phyloP scores from a whole-genome alignment of 2,888 invertebrate genomes.

The Aphrophora alni region DNA sequence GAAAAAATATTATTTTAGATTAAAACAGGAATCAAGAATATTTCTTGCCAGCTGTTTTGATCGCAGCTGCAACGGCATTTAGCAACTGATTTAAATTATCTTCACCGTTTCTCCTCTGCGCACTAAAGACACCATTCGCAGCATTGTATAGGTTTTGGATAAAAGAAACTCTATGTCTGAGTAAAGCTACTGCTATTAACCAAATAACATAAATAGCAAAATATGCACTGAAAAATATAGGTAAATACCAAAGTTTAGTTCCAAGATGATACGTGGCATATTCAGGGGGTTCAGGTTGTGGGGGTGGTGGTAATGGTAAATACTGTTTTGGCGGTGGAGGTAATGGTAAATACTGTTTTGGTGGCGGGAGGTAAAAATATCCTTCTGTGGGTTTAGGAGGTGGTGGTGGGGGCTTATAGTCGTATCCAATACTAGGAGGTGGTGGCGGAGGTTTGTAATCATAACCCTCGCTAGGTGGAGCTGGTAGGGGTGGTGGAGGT shows the following conservation, averaged over 20 bases:
- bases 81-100: background rate
- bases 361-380: background rate
- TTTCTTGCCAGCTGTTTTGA: background rate
- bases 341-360: background rate
- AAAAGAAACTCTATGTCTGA: background rate
- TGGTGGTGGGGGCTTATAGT: background rate
- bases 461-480: background rate
- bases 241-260: background rate
- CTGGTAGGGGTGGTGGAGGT: background rate
- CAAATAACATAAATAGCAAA: background rate
- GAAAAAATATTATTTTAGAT: no score
- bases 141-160: background rate
- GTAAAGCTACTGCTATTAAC: background rate
- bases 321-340: background rate
- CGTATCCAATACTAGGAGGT: background rate
- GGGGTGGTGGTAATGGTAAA: background rate
- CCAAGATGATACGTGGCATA: background rate
- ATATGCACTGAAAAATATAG: background rate
- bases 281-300: background rate
- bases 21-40: background rate
- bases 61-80: background rate
- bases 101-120: background rate
- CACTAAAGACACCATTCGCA: background rate
- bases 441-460: background rate
- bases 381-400: background rate